Evolutionary conservation across 53 echinoderm and acorn worm species (phyloP).

Genomic region (Stichopus horrens): DNA sequence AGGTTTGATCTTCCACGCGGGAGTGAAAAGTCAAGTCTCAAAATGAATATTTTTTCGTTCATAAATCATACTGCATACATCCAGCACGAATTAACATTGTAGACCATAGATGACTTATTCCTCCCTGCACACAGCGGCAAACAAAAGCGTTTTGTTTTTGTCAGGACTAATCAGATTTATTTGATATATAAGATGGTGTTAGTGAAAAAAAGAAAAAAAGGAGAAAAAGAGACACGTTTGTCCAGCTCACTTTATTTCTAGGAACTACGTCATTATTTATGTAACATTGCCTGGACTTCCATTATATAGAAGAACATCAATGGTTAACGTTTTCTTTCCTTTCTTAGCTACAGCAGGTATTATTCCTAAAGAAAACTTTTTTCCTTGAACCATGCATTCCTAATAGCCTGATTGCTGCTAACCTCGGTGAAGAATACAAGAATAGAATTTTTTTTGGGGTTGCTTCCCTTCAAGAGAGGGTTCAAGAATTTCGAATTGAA

Average conservation of each 20-base stretch:
- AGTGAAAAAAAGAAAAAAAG: no score
- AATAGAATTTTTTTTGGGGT: not conserved
- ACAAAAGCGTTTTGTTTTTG: no score
- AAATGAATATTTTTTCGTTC: no score
- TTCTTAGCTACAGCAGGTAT: slow-evolving; percentile 38
- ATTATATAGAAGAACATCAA: slow-evolving; percentile 45
- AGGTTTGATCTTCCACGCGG: no score
- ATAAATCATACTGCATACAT: no score
- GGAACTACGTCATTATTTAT: slow-evolving; percentile 50
- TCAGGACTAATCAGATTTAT: no score
- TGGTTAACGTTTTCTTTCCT: slow-evolving; percentile 36
- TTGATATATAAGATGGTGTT: no score
- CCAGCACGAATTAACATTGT: no score
- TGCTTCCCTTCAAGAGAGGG: slow-evolving; percentile 1
- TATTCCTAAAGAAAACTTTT: slow-evolving; percentile 19
- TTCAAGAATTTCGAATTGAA: not conserved
- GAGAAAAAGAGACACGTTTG: not conserved
- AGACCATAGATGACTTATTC: no score
- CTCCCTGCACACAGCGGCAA: no score
- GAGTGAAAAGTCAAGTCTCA: no score
- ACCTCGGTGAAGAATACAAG: not conserved
- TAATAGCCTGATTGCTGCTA: not conserved
- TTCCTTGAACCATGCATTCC: slow-evolving; percentile 46
- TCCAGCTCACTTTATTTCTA: no score
- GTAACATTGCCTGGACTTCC: slow-evolving; percentile 50